phyloP scores from a whole-genome alignment of 2,797 vertebrate species.

The Phaenicophaeus curvirostris region DNA sequence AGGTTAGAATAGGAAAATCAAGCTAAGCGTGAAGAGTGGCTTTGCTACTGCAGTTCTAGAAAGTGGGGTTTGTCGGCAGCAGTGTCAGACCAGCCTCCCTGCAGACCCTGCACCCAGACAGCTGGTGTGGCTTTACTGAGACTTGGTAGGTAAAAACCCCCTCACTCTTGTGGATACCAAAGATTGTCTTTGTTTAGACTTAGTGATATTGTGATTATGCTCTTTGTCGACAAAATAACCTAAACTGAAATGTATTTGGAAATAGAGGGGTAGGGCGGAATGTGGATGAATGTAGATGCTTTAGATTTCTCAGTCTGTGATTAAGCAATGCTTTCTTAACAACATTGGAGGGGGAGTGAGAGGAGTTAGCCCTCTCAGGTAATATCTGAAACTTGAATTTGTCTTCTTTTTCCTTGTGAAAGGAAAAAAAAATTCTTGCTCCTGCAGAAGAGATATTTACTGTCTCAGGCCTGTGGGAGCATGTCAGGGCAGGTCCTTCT shows the following conservation, averaged over 20 bases:
- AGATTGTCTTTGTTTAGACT: not conserved
- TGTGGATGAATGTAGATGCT: not conserved
- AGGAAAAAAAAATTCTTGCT: not conserved
- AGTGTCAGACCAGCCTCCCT: not conserved
- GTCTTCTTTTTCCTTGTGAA: not conserved
- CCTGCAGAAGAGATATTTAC: not conserved
- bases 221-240: not conserved
- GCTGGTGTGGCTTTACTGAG: not conserved
- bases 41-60: not conserved
- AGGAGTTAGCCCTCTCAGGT: not conserved
- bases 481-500: constrained; percentile 28
- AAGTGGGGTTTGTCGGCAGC: accelerated
- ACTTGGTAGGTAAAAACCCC: not conserved
- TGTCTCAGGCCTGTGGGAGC: constrained; percentile 26
- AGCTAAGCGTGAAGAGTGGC: not conserved
- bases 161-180: not conserved
- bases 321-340: not conserved
- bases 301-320: not conserved
- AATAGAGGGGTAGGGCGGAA: not conserved
- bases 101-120: accelerated
- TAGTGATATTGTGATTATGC: not conserved
- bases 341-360: not conserved
- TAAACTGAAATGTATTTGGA: not conserved
- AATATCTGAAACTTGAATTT: not conserved
- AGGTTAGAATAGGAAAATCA: not conserved